Evolutionary conservation across 2,797 vertebrate genomes (phyloP).

Genomic region (Manis pentadactyla): DNA sequence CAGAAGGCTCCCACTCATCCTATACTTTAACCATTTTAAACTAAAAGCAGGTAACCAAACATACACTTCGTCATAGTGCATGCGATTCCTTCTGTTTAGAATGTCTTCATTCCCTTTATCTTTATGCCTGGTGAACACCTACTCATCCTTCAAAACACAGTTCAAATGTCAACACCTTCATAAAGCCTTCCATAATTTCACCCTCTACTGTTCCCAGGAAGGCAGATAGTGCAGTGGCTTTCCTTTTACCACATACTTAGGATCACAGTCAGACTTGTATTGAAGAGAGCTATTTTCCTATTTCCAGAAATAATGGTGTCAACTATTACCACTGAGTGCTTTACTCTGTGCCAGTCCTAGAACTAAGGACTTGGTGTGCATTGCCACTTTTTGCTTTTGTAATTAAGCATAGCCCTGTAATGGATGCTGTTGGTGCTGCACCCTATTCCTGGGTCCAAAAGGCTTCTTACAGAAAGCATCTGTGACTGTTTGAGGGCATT

Average conservation of each 20-base stretch:
- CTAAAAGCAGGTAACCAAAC: neutral
- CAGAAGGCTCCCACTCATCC: neutral
- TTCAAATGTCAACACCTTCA: neutral
- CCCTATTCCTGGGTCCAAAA: neutral
- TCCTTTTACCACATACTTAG: neutral
- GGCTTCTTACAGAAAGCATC: neutral
- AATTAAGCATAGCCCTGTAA: neutral
- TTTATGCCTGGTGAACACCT: neutral
- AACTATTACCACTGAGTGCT: neutral
- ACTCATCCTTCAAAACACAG: neutral
- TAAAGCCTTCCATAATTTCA: neutral
- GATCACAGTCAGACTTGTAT: neutral
- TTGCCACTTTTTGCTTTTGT: neutral
- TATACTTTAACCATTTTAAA: neutral
- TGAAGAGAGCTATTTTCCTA: neutral
- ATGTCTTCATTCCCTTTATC: neutral
- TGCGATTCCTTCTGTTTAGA: neutral
- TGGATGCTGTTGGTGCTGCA: fast-evolving
- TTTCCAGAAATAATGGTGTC: neutral
- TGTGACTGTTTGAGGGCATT: neutral
- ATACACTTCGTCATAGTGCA: neutral
- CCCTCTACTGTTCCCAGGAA: neutral
- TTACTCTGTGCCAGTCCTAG: neutral
- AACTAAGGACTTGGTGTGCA: neutral
- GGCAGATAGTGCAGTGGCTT: neutral